Evolutionary conservation across 2,797 vertebrate species (phyloP).

Genomic region (Tarsius wallacei): DNA sequence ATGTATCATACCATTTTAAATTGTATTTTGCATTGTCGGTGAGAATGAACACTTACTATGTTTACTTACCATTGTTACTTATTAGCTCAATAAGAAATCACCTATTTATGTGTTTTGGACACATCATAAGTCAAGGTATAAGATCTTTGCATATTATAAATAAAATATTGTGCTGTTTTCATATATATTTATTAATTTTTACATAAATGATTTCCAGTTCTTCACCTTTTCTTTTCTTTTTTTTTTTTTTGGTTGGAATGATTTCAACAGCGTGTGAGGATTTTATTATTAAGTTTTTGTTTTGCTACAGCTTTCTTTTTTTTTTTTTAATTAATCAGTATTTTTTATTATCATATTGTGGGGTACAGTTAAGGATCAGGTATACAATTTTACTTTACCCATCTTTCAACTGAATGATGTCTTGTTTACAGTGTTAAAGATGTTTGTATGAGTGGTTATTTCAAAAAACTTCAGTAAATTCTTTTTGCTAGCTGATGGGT

Average conservation of each 20-base stretch:
- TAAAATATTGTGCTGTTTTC: constrained; percentile 8
- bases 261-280: no score
- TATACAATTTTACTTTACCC: not conserved
- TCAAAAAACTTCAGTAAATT: not conserved
- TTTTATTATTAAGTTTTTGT: no score
- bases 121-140: not conserved
- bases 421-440: not conserved
- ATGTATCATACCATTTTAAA: not conserved
- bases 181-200: not conserved
- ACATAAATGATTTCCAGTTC: not conserved
- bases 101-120: not conserved
- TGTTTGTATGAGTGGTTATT: not conserved
- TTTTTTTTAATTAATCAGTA: no score
- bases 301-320: no score
- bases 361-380: no score
- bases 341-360: no score
- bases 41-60: not conserved
- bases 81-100: not conserved
- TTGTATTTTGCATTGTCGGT: not conserved
- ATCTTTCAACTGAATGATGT: not conserved
- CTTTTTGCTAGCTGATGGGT: not conserved
- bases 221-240: not conserved
- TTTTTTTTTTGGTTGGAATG: no score
- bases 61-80: not conserved
- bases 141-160: not conserved